Base-by-base conservation (phyloP, 2,113 vertebrate species). In the Antigone vipio region DNA sequence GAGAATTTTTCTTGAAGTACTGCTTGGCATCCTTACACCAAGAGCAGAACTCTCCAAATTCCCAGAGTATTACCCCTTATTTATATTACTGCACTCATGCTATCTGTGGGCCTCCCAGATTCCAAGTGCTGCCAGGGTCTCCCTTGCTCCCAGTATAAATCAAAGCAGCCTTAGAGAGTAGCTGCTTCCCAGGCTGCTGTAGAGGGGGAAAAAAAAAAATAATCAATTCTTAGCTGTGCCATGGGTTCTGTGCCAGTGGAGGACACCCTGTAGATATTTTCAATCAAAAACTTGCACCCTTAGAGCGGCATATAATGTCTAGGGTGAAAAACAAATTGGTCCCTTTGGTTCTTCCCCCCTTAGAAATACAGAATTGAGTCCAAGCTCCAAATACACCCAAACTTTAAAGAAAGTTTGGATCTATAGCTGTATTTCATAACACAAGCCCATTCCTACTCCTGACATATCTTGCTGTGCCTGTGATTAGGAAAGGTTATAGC, bases 401-500 rank as follows among this genome's bases (percentile, higher is more conserved):
- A 95, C 34, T 93, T 84, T 32, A 9, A 30, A 60, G 13, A 44
- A 94, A 97, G 89, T 96, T 94, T 85, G 91, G 71, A 66, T 88
- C 77, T 82, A 93, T 87, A 85, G 74, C 58, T 94, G 94, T 82
- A 60, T 87, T 97, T 95, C 82, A 32, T 62, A 79, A 45, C 62
- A 76, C 6, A 22, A 97, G 53, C 60, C 80, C 29, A 69, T 91
- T 92, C 52, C 66, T 87, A 15, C 80, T 91, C 66, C 83, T 95
- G 94, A 66, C 92, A 89, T 81, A 94, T 93, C 95, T 95, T 29
- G 38, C 96, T 97, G 95, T 95, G 95, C 49, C 86, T 89, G 88
- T 97, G 95, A 97, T 97, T 97, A 97, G 81, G 91, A 97, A 97
- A 97, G 96, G 94, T 97, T 97, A 96, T 96, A 73, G 50, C 89